Base-by-base conservation (phyloP, 2,113 vertebrate species). In the zebrafish (Danio rerio) region DNA sequence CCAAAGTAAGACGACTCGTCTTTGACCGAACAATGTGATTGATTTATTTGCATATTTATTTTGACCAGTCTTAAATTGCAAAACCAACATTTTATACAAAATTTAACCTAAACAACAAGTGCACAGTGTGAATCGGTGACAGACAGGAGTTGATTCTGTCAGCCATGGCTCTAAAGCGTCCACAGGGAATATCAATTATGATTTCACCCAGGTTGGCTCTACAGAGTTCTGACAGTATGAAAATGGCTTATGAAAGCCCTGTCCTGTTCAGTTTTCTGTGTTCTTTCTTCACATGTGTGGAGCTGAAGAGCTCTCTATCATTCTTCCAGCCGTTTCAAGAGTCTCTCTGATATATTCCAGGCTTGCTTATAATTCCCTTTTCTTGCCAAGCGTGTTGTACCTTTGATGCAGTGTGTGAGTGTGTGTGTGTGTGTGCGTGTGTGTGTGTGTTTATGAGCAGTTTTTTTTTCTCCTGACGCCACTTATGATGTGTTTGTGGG, bases 291-390 rank as follows among this genome's bases (percentile, higher is more conserved):
- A 76, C 73, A 47, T 61, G n/a, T 4, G 5, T 18, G 78, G 83
- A 69, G 84, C 20, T 52, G 61, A 86, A 83, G 66, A 82, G 80
- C 88, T 87, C 86, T 88, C 80, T 66, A 77, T 91, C 86, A 90
- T 71, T 78, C 87, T 85, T 83, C 47, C 88, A 69, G 81, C 77
- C 43, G 73, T 86, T 86, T 87, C 74, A 70, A 82, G 76, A 86
- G 86, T 80, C 83, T 86, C 79, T 84, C 50, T 87, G 86, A 81
- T 84, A 68, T 81, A 87, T 82, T 87, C 80, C 83, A 81, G 75
- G 62, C 52, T 55, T 81, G 61, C 59, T 75, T 74, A 56, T 80
- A 87, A 87, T 89, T 87, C 47, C 59, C 40, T 78, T 81, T 82
- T 84, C 83, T 78, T 80, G 83, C 78, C 80, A 84, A 88, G 84